phyloP scores from a whole-genome alignment of 2,888 invertebrate genomes.

The Eupithecia inturbata region DNA sequence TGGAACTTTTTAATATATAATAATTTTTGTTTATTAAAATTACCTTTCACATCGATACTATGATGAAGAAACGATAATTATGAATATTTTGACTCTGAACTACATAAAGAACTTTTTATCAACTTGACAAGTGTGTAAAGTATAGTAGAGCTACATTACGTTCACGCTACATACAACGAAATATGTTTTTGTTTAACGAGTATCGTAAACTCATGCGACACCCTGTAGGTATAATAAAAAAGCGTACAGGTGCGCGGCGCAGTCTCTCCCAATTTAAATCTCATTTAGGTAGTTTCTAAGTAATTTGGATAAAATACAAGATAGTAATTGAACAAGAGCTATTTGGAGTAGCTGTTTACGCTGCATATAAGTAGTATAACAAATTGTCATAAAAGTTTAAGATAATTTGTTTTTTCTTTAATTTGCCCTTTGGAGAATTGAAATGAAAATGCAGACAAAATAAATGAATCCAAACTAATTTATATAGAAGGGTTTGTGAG shows the following conservation, averaged over 20 bases:
- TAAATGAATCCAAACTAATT: not conserved
- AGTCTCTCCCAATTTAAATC: conserved; percentile 27
- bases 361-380: too few species aligned
- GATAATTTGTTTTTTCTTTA: not conserved
- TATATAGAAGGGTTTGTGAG: not conserved
- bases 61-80: too few species aligned
- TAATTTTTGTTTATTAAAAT: too few species aligned
- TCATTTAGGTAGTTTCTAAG: conserved; percentile 27
- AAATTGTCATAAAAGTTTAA: not conserved
- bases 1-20: too few species aligned
- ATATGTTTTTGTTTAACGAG: conserved; percentile 24
- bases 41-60: too few species aligned
- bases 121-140: not conserved
- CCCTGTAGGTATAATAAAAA: conserved; percentile 28
- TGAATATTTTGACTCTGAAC: too few species aligned
- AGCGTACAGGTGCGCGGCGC: conserved; percentile 32
- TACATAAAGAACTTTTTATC: not conserved
- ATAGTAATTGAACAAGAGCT: not conserved
- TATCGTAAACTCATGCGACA: conserved; percentile 29
- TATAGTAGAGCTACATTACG: not conserved
- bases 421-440: not conserved
- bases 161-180: not conserved
- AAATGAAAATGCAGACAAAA: not conserved
- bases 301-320: conserved; percentile 7
- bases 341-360: not conserved